Base-by-base conservation (phyloP, 2,113 vertebrate species). In the Callopanchax toddi region DNA sequence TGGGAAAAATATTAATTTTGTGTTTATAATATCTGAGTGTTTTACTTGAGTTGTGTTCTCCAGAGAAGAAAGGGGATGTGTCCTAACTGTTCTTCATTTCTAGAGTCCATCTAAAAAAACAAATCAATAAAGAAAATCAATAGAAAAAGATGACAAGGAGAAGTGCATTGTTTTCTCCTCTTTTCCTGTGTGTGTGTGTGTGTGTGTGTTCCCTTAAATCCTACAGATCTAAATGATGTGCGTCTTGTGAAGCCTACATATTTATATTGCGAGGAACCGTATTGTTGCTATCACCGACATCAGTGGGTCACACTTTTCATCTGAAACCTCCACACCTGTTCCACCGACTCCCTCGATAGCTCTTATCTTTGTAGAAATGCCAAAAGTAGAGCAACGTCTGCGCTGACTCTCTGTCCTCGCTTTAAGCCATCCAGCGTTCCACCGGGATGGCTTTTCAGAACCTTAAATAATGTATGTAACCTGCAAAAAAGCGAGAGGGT, bases 381-480 rank as follows among this genome's bases (percentile, higher is more conserved):
- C 52, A 18, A 55, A 51, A 55, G 26, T 9, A 16, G 26, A 77
- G 72, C 37, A 44, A 53, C 20, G 1, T 46, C 42, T 21, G 7
- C 29, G 1, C 57, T 66, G 36, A 29, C 45, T 78, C 57, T 48
- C 64, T 0, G 5, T 62, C 39, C 39, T 52, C 17, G 29, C 68
- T 70, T 65, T 67, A 45, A 51, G 60, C 54, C 81, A 70, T 42
- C 51, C 74, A 23, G 6, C 49, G 69, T 55, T 85, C 66, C 22
- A 39, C 53, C 25, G 48, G 23, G 56, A 67, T 72, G 81, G 63
- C 61, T 77, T 80, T 79, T 74, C 66, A 76, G 43, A 36, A 29
- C 48, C 63, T 67, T 89, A 82, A 87, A 89, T 90, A 86, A 90
- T 89, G 74, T 59, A 88, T 83, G 62, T 65, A 64, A 65, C 76